Base-by-base conservation (phyloP, 2,113 vertebrate species). In the Psilopsiagon aurifrons region DNA sequence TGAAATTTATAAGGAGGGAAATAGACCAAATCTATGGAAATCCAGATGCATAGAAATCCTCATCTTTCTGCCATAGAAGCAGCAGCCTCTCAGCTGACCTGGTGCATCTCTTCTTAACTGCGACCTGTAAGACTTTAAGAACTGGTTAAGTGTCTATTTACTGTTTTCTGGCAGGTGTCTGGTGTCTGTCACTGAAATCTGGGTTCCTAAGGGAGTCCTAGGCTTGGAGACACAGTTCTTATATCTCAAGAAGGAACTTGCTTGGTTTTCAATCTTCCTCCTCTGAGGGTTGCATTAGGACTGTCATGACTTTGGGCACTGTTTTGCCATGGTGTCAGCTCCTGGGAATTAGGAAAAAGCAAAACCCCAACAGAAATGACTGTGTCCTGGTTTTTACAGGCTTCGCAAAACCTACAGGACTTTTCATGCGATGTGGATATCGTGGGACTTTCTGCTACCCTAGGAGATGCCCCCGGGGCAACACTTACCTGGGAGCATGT, bases 371-470 rank as follows among this genome's bases (percentile, higher is more conserved):
- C 13, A 52, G 60, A 78, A 78, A 74, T 6, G 11, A 20, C 17
- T 31, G 11, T 17, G 17, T 86, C 24, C 7, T 35, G 24, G 4
- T 13, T 71, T 66, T 20, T 2, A 27, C 71, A 94, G 92, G 73
- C 55, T 91, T 92, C 62, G 6, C 23, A 70, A n/a, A 2, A 31
- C 27, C 16, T 35, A 2, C 17, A 39, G 35, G n/a, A 8, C 6
- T 6, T 68, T 18, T 33, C 6, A 59, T 94, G 18, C 4, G 19
- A 69, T 97, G 96, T 73, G 96, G 96, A 8, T 96, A 95, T 55
- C 94, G 91, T 69, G 94, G 96, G 69, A 96, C 93, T 37, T 97
- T 95, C 94, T 97, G 96, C 77, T 4, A 4, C 39, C 92, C 24
- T 66, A 86, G 94, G 35, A 6, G 2, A 41, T 97, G 95, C 77